These are phyloP conservation scores for Heliconius charithonia DNA, from an alignment of 2,888 invertebrate genomes.

Conservation along the genomic window DNA sequence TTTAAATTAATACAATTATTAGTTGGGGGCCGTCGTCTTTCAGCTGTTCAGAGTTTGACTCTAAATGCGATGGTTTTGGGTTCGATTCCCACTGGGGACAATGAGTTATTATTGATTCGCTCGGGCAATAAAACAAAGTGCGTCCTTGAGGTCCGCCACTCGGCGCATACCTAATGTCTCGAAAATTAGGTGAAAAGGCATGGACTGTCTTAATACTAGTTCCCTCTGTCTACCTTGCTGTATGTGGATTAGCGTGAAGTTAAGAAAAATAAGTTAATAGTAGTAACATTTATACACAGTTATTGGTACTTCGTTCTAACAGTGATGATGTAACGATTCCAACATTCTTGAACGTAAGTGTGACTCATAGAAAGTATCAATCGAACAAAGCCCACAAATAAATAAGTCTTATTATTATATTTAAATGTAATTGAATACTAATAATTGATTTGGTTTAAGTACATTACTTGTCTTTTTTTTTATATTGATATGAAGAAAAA, in stretches of 20 bases:
- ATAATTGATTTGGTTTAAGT: neutral
- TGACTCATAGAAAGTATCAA: conserved; percentile 34
- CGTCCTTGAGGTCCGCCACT: too few species aligned
- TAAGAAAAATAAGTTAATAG: conserved; percentile 1
- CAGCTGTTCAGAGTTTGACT: neutral
- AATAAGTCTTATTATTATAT: conserved; percentile 23
- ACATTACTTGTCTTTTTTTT: neutral
- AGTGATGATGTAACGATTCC: conserved; percentile 31
- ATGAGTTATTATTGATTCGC: too few species aligned
- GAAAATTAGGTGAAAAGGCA: neutral
- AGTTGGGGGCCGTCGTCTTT: neutral
- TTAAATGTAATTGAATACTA: neutral
- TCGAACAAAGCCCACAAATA: conserved; percentile 36
- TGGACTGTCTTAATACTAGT: neutral
- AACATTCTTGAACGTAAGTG: conserved; percentile 28
- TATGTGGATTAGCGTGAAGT: neutral
- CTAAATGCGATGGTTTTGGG: neutral
- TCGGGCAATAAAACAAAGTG: too few species aligned
- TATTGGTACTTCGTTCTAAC: conserved; percentile 11
- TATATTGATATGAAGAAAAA: too few species aligned
- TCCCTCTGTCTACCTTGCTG: neutral
- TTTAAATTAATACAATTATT: too few species aligned
- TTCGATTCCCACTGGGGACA: neutral
- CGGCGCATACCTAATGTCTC: neutral
- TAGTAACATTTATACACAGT: neutral